Conservation (phyloP, 1,140 invertebrate species). For the Drosophila pseudoananassae region DNA sequence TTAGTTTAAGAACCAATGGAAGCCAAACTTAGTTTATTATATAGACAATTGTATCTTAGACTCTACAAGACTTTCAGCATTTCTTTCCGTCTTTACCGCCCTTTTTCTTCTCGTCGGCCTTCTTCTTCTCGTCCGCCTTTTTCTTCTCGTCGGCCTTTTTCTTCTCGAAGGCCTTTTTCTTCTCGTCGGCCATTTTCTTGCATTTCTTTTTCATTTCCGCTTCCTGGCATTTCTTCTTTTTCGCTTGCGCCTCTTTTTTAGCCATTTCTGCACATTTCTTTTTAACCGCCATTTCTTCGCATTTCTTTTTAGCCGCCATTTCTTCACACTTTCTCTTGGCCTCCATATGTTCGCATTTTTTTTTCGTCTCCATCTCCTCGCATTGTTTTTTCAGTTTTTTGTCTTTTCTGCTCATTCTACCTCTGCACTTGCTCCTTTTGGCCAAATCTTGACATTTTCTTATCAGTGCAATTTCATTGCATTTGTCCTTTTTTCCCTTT, state of each 20-base stretch:
- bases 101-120: neutral
- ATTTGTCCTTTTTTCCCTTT: neutral
- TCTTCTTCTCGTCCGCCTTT: neutral
- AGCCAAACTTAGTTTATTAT: neutral
- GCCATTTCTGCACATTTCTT: slow-evolving; percentile 2
- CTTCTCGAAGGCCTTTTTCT: neutral
- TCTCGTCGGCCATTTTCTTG: neutral
- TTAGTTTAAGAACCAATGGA: neutral
- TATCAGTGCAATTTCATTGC: neutral
- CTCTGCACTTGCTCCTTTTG: neutral
- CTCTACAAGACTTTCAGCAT: neutral
- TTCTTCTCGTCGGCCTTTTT: neutral
- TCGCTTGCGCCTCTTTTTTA: neutral
- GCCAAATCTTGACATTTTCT: neutral
- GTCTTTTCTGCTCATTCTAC: neutral
- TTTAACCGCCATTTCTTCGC: neutral
- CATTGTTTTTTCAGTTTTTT: neutral
- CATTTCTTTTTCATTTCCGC: neutral
- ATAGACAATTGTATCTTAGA: neutral
- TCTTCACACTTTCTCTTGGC: neutral
- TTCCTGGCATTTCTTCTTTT: neutral
- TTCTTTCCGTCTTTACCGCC: neutral
- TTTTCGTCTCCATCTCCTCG: neutral
- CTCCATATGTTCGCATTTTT: neutral
- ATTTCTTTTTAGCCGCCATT: neutral